Evolutionary conservation across 2,797 vertebrate genomes (phyloP).

Genomic region (Chelon labrosus): DNA sequence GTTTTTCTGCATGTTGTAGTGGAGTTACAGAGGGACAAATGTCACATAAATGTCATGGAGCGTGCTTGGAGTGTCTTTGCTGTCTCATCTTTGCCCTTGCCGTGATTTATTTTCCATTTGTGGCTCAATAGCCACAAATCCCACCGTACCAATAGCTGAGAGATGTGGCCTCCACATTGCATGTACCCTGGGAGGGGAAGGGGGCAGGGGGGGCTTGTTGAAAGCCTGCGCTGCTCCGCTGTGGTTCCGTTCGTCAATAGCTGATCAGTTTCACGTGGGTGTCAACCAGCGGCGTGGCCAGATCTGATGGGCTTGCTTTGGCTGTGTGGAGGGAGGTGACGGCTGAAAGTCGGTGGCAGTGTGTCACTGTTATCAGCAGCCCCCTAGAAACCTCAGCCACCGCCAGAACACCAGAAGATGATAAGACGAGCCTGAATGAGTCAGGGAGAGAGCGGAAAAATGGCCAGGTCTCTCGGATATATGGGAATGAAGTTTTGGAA

Average conservation of each 20-base stretch:
- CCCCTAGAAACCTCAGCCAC: conserved; percentile 35
- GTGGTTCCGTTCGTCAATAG: conserved; percentile 40
- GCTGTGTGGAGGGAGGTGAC: conserved; percentile 32
- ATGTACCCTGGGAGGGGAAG: neutral
- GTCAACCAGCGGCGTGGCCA: conserved; percentile 21
- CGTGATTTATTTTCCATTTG: conserved; percentile 3
- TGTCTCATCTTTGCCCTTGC: neutral
- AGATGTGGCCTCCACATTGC: conserved; percentile 15
- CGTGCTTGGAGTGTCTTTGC: neutral
- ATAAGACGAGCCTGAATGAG: conserved; percentile 46
- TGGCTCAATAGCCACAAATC: neutral
- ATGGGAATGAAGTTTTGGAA: conserved; percentile 41
- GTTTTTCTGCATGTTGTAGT: conserved; percentile 17
- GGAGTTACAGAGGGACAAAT: conserved; percentile 5
- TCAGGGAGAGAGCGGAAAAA: conserved; percentile 41
- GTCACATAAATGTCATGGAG: neutral
- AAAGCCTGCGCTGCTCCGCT: conserved; percentile 12
- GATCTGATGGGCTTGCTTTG: conserved; percentile 11
- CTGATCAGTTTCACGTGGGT: conserved; percentile 30
- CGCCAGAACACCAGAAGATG: conserved; percentile 50
- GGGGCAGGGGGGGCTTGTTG: neutral
- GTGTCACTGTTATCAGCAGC: conserved; percentile 43
- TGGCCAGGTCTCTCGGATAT: conserved; percentile 23
- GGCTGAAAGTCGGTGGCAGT: conserved; percentile 24
- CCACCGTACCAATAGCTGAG: neutral